A percentile compares a stretch with the other conserved stretches of the same genome.
Conservation (phyloP, 2,113 vertebrate species). For the Misgurnus mizolepis region DNA sequence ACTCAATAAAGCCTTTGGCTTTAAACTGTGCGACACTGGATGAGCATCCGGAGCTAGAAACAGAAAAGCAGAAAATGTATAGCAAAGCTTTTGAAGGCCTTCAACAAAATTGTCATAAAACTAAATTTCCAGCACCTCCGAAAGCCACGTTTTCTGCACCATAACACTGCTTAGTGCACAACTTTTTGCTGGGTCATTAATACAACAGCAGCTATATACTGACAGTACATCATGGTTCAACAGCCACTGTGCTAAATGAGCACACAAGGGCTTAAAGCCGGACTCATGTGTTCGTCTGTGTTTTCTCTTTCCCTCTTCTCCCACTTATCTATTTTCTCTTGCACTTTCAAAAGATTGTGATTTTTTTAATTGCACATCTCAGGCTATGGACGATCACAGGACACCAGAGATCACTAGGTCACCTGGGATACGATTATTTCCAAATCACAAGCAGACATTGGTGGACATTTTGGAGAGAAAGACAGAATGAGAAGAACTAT, state of each 20-base stretch:
- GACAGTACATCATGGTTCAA: conserved; percentile 18
- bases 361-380: conserved; percentile 31
- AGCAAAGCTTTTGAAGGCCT: background rate
- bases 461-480: conserved; percentile 6
- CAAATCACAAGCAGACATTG: conserved; percentile 8
- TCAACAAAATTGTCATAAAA: background rate
- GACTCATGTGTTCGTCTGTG: background rate
- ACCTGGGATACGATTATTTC: conserved; percentile 14
- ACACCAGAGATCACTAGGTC: background rate
- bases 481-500: background rate
- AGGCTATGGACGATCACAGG: background rate
- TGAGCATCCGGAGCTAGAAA: no score
- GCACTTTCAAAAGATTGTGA: conserved; percentile 10
- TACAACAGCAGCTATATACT: conserved; percentile 3
- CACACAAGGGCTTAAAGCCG: conserved; percentile 18
- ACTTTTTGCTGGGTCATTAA: conserved; percentile 43
- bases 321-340: conserved; percentile 8
- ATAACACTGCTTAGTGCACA: background rate
- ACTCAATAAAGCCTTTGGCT: background rate
- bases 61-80: no score
- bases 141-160: background rate
- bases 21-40: no score
- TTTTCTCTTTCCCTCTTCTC: background rate
- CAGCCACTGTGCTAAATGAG: conserved; percentile 37
- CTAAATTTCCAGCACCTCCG: background rate